Conservation (phyloP, 2,888 invertebrate genomes). For the Adelphocoris suturalis region DNA sequence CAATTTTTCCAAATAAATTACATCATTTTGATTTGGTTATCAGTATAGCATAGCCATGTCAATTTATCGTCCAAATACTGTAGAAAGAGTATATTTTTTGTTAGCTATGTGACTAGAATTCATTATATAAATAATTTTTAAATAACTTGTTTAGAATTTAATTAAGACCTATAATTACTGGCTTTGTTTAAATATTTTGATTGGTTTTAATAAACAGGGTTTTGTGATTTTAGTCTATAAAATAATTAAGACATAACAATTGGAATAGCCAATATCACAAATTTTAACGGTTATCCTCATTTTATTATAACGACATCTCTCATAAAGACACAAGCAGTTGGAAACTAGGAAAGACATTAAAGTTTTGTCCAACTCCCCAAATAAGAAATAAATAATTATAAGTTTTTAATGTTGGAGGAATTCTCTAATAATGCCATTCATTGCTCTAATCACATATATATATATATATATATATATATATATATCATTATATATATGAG, state of each 20-base stretch:
- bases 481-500: slow-evolving; percentile 1
- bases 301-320: slow-evolving; percentile 40
- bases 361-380: not conserved
- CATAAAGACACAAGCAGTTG: slow-evolving; percentile 22
- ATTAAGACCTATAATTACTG: slow-evolving; percentile 17
- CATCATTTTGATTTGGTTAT: slow-evolving; percentile 41
- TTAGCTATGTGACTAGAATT: not conserved
- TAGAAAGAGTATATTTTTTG: not conserved
- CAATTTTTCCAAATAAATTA: slow-evolving; percentile 43
- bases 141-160: slow-evolving; percentile 31
- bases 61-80: slow-evolving; percentile 28
- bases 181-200: slow-evolving; percentile 2
- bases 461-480: not conserved
- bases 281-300: slow-evolving; percentile 54
- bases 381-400: not conserved
- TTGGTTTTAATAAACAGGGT: slow-evolving; percentile 25
- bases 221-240: slow-evolving; percentile 59
- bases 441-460: slow-evolving; percentile 3
- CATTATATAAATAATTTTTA: not conserved
- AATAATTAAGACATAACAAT: slow-evolving; percentile 60
- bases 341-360: slow-evolving; percentile 52
- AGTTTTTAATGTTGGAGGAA: not conserved
- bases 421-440: not conserved
- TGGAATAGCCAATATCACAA: slow-evolving; percentile 67
- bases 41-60: not conserved